phyloP scores from a whole-genome alignment of 2,797 vertebrate genomes.

The Phylloscopus collybita region DNA sequence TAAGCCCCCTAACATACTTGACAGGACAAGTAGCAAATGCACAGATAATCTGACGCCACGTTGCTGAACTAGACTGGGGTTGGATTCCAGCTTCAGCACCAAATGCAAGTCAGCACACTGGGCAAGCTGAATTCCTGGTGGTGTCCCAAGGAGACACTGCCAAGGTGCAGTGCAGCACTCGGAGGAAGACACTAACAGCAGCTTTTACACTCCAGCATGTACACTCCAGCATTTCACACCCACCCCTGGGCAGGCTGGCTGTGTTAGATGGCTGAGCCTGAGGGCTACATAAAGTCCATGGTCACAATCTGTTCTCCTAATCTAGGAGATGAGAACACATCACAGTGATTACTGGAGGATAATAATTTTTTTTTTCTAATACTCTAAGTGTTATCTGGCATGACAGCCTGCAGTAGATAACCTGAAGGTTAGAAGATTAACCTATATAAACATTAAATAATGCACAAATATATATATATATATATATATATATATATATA shows the following conservation, averaged over 20 bases:
- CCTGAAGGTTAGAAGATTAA: not conserved
- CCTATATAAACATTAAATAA: not conserved
- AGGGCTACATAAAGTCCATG: not conserved
- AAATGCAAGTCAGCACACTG: not conserved
- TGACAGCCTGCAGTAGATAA: not conserved
- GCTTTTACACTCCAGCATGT: not conserved
- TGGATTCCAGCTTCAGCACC: not conserved
- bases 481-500: too few relatives aligned
- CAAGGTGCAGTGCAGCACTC: not conserved
- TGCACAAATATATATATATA: too few relatives aligned
- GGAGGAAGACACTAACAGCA: accelerated
- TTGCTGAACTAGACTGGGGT: not conserved
- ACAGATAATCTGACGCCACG: not conserved
- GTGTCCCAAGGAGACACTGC: not conserved
- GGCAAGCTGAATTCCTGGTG: not conserved
- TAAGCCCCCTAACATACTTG: not conserved
- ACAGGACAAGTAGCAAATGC: not conserved
- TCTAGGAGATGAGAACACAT: not conserved
- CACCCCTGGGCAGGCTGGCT: not conserved
- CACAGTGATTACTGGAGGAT: not conserved
- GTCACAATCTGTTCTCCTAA: not conserved
- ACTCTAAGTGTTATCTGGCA: not conserved
- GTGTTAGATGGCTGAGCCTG: not conserved
- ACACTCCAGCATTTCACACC: not conserved
- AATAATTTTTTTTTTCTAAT: not conserved